Evolutionary conservation across 2,797 vertebrate genomes (phyloP), one percentile per base, ranked within the genome.

Genomic region (Catostomus latipinnis): DNA sequence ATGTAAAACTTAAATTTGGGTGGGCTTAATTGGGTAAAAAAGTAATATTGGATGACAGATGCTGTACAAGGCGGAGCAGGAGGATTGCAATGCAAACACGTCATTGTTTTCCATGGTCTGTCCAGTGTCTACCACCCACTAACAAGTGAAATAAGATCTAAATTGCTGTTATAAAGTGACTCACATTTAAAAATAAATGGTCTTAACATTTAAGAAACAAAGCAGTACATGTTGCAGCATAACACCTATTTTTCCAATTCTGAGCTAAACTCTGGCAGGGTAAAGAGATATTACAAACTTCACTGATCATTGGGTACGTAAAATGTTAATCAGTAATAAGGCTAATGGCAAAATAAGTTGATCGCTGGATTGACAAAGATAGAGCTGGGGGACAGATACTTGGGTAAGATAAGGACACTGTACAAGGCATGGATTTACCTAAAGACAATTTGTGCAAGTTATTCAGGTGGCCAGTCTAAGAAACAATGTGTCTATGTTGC

Each of bases 391-490:
- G 2, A 52, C 8, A 52, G 50, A 10, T 52, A 52, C 50, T 52
- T 9, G n/a, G 54, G 54, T n/a, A 7, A 56, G 54, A 56, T 56
- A 56, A 56, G 54, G 13, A 5, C 13, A 56, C 13, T 56, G 53
- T 8, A 57, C 56, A 2, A 18, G 56, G 9, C 56, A 58, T 58
- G 14, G 1, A 3, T 18, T 18, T 7, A 18, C 22, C 1, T 22
- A 58, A 58, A 58, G 14, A 58, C 50, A 53, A 53, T 53, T 53
- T 53, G 50, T 53, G 50, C 50, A 53, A 12, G 61, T 62, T 62
- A 62, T 22, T 62, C 22, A 12, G 61, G 11, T 43, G 6, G 5
- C 22, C 6, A 13, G 16, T 18, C 10, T 22, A 34, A 61, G 22
- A 61, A 60, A 61, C 58, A 54, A 13, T 5, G 11, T 22, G 58